Percentiles rank a stretch among this genome's conserved stretches.
phyloP scores from a whole-genome alignment of 1,140 invertebrate genomes.

The Hypsibius dujardini region DNA sequence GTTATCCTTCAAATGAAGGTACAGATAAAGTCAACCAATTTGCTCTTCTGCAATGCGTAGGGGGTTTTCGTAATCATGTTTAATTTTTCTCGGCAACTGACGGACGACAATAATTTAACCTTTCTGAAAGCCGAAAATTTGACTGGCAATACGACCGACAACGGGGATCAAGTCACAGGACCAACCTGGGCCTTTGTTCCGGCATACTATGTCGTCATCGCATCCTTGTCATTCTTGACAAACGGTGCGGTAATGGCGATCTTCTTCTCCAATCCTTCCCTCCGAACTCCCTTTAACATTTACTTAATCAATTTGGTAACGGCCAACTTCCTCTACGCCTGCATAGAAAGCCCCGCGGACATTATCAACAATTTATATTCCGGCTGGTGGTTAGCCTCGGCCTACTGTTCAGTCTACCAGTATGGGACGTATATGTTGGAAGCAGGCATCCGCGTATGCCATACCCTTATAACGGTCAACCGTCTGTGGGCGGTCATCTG shows the following conservation, averaged over 20 bases:
- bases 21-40: no score
- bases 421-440: background rate
- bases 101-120: no score
- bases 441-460: background rate
- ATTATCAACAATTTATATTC: conserved; percentile 10
- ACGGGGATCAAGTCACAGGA: no score
- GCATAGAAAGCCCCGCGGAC: background rate
- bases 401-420: background rate
- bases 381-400: background rate
- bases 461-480: background rate
- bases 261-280: background rate
- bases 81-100: no score
- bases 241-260: background rate
- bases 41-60: no score
- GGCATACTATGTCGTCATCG: background rate
- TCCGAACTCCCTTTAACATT: background rate
- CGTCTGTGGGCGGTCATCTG: background rate
- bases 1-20: no score
- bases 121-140: no score
- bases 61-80: no score
- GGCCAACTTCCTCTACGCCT: background rate
- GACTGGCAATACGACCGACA: no score
- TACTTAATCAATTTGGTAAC: background rate
- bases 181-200: conserved; percentile 2
- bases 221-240: background rate